Evolutionary conservation across 1,140 invertebrate genomes (phyloP).

Genomic region (Archivesica marissinica): DNA sequence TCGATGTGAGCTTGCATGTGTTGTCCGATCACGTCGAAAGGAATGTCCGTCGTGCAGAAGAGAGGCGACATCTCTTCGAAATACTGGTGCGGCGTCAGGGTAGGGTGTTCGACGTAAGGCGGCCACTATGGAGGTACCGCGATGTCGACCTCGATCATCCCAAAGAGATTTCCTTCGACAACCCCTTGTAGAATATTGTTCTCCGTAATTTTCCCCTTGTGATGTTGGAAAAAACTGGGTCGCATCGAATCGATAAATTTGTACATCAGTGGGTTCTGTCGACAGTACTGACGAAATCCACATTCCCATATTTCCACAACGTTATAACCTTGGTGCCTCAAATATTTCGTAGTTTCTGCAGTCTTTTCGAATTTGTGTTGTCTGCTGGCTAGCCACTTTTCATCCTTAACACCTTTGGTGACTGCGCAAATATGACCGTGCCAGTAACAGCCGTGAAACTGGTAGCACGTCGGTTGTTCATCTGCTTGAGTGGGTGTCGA

Average conservation of each 20-base stretch:
- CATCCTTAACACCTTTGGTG: neutral
- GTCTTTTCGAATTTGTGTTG: neutral
- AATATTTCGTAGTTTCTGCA: constrained; percentile 10
- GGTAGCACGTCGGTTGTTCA: constrained; percentile 10
- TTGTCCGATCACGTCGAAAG: too few species aligned
- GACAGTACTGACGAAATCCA: constrained; percentile 15
- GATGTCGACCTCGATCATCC: constrained; percentile 56
- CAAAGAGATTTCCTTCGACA: neutral
- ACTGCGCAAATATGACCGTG: constrained; percentile 58
- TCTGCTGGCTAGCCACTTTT: neutral
- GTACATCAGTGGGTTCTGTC: constrained; percentile 31
- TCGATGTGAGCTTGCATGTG: too few species aligned
- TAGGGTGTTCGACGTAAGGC: constrained; percentile 26
- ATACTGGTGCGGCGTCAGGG: constrained; percentile 57
- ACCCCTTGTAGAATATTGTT: constrained; percentile 37
- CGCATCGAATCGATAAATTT: constrained; percentile 15
- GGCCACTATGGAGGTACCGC: constrained; percentile 42
- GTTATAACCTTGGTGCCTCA: constrained; percentile 24
- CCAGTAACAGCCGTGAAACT: constrained; percentile 64
- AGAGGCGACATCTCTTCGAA: constrained; percentile 56
- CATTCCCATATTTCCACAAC: constrained; percentile 48
- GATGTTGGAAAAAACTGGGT: neutral
- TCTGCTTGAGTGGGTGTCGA: neutral
- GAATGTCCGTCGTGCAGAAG: too few species aligned
- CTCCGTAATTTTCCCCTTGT: constrained; percentile 51